Evolutionary conservation across 2,888 invertebrate genomes (phyloP), one percentile per base, ranked within the genome.

Genomic region (Melinaea menophilus): DNA sequence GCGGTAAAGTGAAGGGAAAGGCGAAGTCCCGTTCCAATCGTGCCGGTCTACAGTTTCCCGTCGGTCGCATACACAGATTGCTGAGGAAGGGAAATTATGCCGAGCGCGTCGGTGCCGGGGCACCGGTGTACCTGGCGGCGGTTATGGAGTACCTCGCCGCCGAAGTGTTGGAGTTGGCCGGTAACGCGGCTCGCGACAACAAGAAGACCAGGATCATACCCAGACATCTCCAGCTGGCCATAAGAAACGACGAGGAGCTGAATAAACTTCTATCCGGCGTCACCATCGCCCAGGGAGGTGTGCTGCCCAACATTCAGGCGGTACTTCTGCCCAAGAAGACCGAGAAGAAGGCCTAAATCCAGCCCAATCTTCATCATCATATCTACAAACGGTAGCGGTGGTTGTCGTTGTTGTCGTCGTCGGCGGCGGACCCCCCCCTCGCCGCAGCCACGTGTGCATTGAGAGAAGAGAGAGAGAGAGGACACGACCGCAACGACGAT

Each of bases 371-470:
- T 22, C 22, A 22, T 22, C 22, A 22, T 22, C 22, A 22, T 22
- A 22, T 22, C 22, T 22, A 22, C 22, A 22, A 22, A 22, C 22
- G 22, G 22, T 22, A 22, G 22, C 22, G 22, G 22, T 22, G 22
- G 22, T 22, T 22, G 22, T 60, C 37, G 64, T 64, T n/a, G 95
- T 95, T 84, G 94, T 94, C 79, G 84, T 96, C 2, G 82, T 96
- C 31, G 92, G 93, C 1, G 95, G 94, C 45, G 95, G 95, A 9
- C 95, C 95, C 47, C 95, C 96, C 75, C 94, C 95, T 46, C 95
- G 96, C 84, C 95, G 96, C 37, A 37, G 37, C 4, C 37, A 7
- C 5, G 7, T 37, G 37, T 37, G 37, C 7, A 7, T 37, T 7
- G 37, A 5, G 37, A 37, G 37, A 37, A 37, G 37, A 37, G 37